A percentile compares a stretch with the other conserved stretches of the same genome.
These are phyloP conservation scores for Drosophila mauritiana DNA, from an alignment of 1,140 invertebrate species.

Conservation along the genomic window DNA sequence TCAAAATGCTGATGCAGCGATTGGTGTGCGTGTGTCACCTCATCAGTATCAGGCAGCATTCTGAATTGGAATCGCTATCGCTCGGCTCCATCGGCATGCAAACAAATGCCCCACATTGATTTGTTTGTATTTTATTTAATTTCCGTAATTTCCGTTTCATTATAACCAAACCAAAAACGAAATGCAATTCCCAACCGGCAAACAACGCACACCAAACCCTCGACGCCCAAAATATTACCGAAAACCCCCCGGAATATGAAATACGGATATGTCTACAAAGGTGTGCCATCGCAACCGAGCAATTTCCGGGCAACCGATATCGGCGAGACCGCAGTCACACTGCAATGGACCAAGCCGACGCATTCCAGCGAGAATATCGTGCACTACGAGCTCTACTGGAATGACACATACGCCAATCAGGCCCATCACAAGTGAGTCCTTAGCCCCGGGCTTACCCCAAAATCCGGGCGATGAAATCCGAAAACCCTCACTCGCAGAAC, in stretches of 20 bases:
- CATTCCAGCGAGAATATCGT: slow-evolving; percentile 96
- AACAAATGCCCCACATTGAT: slow-evolving; percentile 79
- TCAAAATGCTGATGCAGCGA: slow-evolving; percentile 41
- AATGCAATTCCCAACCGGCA: slow-evolving; percentile 53
- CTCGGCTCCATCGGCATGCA: slow-evolving; percentile 52
- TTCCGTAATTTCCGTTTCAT: slow-evolving; percentile 83
- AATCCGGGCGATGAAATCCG: slow-evolving; percentile 3
- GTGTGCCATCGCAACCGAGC: slow-evolving; percentile 97
- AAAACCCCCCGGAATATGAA: slow-evolving; percentile 21
- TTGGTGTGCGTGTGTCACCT: slow-evolving; percentile 41
- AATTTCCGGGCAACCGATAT: slow-evolving; percentile 93
- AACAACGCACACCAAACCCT: slow-evolving; percentile 10
- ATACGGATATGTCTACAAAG: slow-evolving; percentile 77
- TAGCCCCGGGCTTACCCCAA: slow-evolving; percentile 7
- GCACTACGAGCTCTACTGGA: slow-evolving; percentile 98
- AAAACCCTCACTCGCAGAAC: background rate
- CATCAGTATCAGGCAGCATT: slow-evolving; percentile 33
- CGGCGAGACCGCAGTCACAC: slow-evolving; percentile 92
- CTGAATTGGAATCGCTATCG: slow-evolving; percentile 28
- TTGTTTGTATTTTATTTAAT: slow-evolving; percentile 83
- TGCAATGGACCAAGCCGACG: slow-evolving; percentile 95
- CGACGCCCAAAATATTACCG: background rate
- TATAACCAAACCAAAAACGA: slow-evolving; percentile 70
- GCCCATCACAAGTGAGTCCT: slow-evolving; percentile 88
- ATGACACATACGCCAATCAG: slow-evolving; percentile 96